phyloP scores from a whole-genome alignment of 2,113 vertebrate genomes.

The Anhinga rufa region DNA sequence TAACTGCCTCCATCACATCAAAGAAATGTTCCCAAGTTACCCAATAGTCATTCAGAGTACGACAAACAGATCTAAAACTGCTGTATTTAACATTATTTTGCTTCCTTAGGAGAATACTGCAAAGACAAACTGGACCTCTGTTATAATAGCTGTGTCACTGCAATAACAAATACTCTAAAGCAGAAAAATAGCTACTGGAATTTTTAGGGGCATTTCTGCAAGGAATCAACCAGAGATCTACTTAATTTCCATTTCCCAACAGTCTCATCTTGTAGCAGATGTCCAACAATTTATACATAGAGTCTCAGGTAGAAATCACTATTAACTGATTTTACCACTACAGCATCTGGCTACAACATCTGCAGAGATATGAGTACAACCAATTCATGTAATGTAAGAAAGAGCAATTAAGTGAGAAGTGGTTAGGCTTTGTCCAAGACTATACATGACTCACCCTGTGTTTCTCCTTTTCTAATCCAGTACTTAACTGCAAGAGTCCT shows the following conservation, averaged over 20 bases:
- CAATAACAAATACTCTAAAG: not conserved
- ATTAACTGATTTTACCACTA: not conserved
- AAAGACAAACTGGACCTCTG: not conserved
- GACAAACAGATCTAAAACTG: not conserved
- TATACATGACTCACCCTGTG: accelerated
- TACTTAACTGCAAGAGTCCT: not conserved
- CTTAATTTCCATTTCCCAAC: not conserved
- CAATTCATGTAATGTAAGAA: not conserved
- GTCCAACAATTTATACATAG: not conserved
- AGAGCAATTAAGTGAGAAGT: not conserved
- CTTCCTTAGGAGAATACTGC: not conserved
- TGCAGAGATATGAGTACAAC: not conserved
- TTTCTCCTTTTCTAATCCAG: not conserved
- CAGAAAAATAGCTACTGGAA: not conserved
- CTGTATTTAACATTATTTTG: not conserved
- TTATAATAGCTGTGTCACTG: not conserved
- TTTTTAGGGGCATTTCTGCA: not conserved
- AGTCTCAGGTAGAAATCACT: not conserved
- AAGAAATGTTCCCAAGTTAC: not conserved
- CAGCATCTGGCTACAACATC: not conserved
- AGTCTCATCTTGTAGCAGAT: not conserved
- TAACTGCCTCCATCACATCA: not conserved
- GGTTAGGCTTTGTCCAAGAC: not conserved
- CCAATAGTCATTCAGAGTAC: not conserved
- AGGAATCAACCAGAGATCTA: not conserved